Evolutionary conservation across 2,113 vertebrate genomes (phyloP), one percentile per base, ranked within the genome.

Genomic region (Crocuta crocuta): DNA sequence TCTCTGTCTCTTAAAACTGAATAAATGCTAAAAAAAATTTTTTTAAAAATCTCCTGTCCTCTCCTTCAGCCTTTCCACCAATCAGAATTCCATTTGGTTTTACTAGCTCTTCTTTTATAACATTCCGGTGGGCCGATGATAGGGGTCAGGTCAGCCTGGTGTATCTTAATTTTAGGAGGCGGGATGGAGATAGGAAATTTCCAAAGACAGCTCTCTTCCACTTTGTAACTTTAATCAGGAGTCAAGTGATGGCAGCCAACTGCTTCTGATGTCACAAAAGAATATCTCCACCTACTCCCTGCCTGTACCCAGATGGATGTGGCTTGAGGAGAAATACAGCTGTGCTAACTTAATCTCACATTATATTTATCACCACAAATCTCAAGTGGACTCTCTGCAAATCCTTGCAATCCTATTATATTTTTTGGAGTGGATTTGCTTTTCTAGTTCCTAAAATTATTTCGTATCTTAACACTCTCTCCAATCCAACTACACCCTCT

Each of bases 181-280:
- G 80, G 84, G 43, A 50, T 33, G 24, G 48, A 82, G 81, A 81
- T 26, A 45, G 66, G 33, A 73, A 71, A 91, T 74, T 91, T 94
- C 85, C 82, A 63, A 91, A 95, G 91, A 89, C n/a, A 48, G 11
- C 39, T 83, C 2, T 13, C 86, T 78, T 86, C 76, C 66, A 82
- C 73, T 85, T 61, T 91, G 71, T 92, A 93, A 95, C 48, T 97
- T 91, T 39, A 91, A 21, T 95, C 82, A 95, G 80, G 61, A 95
- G 58, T 96, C 78, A 94, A 91, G 13, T 39, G 33, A 66, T 92
- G 80, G 50, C 76, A 74, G 63, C 50, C 76, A 74, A 63, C 50
- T 23, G 24, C 88, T 97, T 91, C 78, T 95, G 90, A 98, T 91
- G 74, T 96, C 86, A 85, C 66, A 43, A 63, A 96, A 95, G 78